These are phyloP conservation scores for Latheticus oryzae DNA, from an alignment of 2,888 invertebrate genomes.

Conservation along the genomic window DNA sequence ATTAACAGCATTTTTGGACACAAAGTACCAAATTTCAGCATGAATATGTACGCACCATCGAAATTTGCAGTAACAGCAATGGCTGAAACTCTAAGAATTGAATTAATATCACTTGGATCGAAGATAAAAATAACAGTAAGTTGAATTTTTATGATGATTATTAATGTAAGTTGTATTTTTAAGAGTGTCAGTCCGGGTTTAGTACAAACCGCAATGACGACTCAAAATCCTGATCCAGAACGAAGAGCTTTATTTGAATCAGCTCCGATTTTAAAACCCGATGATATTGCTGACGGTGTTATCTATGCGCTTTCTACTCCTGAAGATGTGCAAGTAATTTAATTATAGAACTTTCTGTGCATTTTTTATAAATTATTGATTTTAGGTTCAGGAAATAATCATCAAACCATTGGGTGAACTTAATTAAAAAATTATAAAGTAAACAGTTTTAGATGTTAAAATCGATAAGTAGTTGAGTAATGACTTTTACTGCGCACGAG, in stretches of 20 bases:
- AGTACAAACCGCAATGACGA: slow-evolving; percentile 43
- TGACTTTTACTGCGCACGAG: background rate
- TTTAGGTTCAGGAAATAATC: slow-evolving; percentile 6
- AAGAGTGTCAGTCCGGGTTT: slow-evolving; percentile 52
- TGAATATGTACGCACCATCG: slow-evolving; percentile 46
- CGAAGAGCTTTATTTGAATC: background rate
- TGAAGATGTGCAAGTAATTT: slow-evolving; percentile 51
- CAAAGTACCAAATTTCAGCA: slow-evolving; percentile 34
- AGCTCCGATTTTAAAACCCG: slow-evolving; percentile 37
- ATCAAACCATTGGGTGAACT: slow-evolving; percentile 4
- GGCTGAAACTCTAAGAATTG: slow-evolving; percentile 43
- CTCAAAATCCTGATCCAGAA: background rate
- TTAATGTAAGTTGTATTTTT: slow-evolving; percentile 23
- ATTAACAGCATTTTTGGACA: slow-evolving; percentile 49
- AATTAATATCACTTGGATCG: slow-evolving; percentile 32
- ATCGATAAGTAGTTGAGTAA: background rate
- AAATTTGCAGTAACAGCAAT: slow-evolving; percentile 50
- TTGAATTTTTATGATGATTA: slow-evolving; percentile 1
- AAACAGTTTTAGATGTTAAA: background rate
- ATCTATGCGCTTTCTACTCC: slow-evolving; percentile 51
- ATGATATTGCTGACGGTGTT: slow-evolving; percentile 50
- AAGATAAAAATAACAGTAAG: slow-evolving; percentile 47
- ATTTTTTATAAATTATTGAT: no score
- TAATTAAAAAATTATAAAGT: background rate
- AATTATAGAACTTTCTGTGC: no score